A percentile compares a stretch with the other conserved stretches of the same genome.
Conservation (phyloP, 2,797 vertebrate species). For the Argentina silus region DNA sequence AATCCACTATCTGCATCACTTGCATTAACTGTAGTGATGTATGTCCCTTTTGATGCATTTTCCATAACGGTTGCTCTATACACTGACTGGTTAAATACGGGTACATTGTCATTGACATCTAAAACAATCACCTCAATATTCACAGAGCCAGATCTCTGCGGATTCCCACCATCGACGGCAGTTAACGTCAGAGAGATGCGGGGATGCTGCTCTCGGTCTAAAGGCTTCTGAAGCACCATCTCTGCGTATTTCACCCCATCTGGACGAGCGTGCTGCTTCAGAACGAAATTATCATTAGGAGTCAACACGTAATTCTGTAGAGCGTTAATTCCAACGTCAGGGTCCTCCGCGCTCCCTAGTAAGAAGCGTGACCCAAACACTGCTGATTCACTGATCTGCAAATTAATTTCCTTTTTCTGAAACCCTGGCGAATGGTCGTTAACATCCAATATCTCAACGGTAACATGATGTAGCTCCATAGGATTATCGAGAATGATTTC, state of each 20-base stretch:
- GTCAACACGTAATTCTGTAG: constrained; percentile 48
- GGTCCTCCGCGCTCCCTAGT: constrained; percentile 34
- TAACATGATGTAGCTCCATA: constrained; percentile 40
- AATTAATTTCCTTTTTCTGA: constrained; percentile 21
- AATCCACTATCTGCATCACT: background rate
- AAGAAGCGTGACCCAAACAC: constrained; percentile 25
- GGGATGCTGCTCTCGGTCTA: constrained; percentile 38
- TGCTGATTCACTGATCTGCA: constrained; percentile 50
- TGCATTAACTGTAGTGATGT: background rate
- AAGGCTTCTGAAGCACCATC: constrained; percentile 43
- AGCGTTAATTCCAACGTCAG: constrained; percentile 44
- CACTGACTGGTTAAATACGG: background rate
- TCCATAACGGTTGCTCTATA: background rate
- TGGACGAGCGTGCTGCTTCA: constrained; percentile 32
- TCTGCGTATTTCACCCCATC: constrained; percentile 44
- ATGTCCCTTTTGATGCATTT: background rate
- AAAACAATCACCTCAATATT: background rate
- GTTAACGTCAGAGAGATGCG: constrained; percentile 52
- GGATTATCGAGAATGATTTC: constrained; percentile 56
- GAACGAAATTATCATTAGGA: constrained; percentile 33
- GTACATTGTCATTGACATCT: background rate
- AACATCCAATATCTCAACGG: constrained; percentile 41
- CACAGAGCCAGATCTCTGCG: background rate
- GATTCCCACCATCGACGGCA: background rate
- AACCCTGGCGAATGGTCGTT: constrained; percentile 53